Evolutionary conservation across 2,113 vertebrate species (phyloP).

Genomic region (Cyanoderma ruficeps): DNA sequence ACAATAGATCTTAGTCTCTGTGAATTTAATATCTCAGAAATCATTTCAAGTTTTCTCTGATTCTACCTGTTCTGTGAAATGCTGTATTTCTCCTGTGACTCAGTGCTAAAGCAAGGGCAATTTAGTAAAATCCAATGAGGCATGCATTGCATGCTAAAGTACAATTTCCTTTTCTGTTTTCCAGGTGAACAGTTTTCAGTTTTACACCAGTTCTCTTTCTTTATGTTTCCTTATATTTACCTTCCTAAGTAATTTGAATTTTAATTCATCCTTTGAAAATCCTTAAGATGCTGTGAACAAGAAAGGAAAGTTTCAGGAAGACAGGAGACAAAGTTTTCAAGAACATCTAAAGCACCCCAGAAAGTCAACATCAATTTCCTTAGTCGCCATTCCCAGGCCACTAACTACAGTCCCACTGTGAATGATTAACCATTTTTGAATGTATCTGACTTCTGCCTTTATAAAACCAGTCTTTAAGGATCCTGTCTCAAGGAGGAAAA

Average conservation of each 20-base stretch:
- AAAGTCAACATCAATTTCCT: background rate
- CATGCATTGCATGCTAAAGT: background rate
- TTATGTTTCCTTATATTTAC: background rate
- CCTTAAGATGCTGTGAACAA: background rate
- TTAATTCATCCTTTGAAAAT: background rate
- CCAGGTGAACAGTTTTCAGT: background rate
- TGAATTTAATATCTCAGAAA: background rate
- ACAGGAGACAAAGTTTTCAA: background rate
- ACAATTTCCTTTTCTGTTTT: background rate
- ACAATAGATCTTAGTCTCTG: background rate
- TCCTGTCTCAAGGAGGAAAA: background rate
- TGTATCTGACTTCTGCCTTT: background rate
- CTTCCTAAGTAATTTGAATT: background rate
- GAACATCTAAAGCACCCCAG: background rate
- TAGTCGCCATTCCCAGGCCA: background rate
- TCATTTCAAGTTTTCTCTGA: background rate
- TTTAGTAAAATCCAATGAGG: background rate
- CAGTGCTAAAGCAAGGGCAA: background rate
- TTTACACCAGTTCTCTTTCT: background rate
- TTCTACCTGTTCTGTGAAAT: background rate
- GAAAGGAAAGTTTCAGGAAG: background rate
- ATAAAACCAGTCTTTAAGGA: background rate
- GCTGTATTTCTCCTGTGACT: background rate
- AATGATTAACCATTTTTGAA: background rate
- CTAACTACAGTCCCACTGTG: background rate